Base-by-base conservation (phyloP, 2,888 invertebrate genomes). In the Drosophila conformis region DNA sequence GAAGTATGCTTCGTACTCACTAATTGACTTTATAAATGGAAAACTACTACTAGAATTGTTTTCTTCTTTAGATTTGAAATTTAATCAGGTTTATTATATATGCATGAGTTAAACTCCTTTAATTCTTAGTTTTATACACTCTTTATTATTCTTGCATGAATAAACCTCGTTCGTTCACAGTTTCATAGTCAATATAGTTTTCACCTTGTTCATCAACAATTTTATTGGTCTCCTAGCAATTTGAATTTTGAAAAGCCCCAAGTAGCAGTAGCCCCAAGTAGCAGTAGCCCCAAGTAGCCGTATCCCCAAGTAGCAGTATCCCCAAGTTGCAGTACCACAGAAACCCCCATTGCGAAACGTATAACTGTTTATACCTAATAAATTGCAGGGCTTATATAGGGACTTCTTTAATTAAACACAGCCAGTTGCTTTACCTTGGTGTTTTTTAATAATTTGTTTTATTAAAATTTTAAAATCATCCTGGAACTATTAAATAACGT, bases 271-370 rank as follows among this genome's bases (percentile, higher is more conserved):
- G 56, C 36, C 11, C 65, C 75, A 35, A 66, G 10, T 21, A 74
- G 5, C 0, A 70, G 4, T 21, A 8, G 56, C 36, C 11, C 65
- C 75, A 35, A 66, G 10, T 21, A 74, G 5, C 0, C 66, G 4
- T 21, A 21, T 21, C 36, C 11, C 65, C 75, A 35, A 66, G 10
- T 21, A 74, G 5, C 0, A 70, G 4, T 21, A 21, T 21, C 36
- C 11, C 65, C 75, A 35, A 66, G 10, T 21, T 70, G 5, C 0
- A 70, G 4, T 31, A 62, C 38, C 18, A 62, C 21, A 21, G 46
- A 35, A 3, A 62, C 4, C 10, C 62, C 62, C 75, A 74, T 75
- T 65, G 46, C 31, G 18, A 62, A 51, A 40, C 10, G 40, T 40
- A 10, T n/a, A n/a, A 59, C 52, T 57, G 36, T 3, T 15, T 11